Percentiles rank a stretch among this genome's conserved stretches.
Conservation (phyloP, 2,797 vertebrate species). For the Anguilla megastoma region DNA sequence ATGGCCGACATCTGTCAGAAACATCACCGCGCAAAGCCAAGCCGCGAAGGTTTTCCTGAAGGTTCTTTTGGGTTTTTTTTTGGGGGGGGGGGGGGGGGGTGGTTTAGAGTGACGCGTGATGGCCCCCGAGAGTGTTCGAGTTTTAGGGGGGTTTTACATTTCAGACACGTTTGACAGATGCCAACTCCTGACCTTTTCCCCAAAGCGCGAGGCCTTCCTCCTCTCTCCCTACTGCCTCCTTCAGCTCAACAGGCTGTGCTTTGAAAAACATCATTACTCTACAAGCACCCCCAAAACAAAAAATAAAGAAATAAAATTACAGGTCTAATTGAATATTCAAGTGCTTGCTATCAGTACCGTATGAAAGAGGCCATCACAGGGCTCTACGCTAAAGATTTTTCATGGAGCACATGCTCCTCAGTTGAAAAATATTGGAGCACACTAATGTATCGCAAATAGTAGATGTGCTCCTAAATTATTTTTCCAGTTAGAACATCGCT, state of each 20-base stretch:
- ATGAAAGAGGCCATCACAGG: neutral
- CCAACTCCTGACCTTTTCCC: slow-evolving; percentile 28
- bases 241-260: neutral
- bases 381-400: too few relatives aligned
- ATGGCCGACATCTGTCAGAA: neutral
- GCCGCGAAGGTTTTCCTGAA: neutral
- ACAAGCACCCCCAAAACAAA: neutral
- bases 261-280: slow-evolving; percentile 14
- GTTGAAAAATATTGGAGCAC: too few relatives aligned
- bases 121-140: neutral
- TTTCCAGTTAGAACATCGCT: too few relatives aligned
- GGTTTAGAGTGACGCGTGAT: neutral
- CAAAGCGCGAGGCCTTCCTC: neutral
- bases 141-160: slow-evolving; percentile 15
- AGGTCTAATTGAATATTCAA: neutral
- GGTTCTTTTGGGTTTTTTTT: neutral
- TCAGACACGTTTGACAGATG: slow-evolving; percentile 26
- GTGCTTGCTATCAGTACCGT: neutral
- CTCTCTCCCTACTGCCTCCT: neutral
- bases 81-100: too few relatives aligned
- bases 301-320: too few relatives aligned
- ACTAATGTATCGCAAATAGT: too few relatives aligned
- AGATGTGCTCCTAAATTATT: too few relatives aligned
- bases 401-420: too few relatives aligned
- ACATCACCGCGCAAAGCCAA: neutral